phyloP scores from a whole-genome alignment of 2,113 vertebrate genomes.

The Syrmaticus mikado region DNA sequence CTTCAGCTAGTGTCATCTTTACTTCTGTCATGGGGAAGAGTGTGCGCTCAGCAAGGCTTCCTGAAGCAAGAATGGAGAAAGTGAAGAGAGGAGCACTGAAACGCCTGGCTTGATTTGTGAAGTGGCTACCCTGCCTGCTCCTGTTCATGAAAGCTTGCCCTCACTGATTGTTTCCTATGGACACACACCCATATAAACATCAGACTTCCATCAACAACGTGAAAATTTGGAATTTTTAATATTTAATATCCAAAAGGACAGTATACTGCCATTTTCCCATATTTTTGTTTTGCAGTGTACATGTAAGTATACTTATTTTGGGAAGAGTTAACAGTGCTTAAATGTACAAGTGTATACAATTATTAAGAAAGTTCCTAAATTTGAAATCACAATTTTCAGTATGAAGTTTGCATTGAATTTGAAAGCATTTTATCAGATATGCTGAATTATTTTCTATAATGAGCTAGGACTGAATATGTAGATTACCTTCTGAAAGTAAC shows the following conservation, averaged over 20 bases:
- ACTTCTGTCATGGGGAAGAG: background rate
- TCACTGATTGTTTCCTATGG: background rate
- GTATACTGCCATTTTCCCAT: background rate
- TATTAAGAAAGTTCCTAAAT: background rate
- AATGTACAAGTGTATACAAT: background rate
- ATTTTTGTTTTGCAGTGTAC: background rate
- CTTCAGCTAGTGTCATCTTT: background rate
- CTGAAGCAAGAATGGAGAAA: background rate
- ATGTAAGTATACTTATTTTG: background rate
- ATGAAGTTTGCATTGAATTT: background rate
- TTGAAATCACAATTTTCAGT: background rate
- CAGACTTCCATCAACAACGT: background rate
- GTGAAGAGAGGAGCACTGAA: background rate
- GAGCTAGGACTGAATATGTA: background rate
- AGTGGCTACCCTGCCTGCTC: background rate
- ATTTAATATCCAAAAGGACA: background rate
- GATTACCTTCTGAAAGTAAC: background rate
- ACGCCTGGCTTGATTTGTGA: background rate
- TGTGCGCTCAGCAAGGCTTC: background rate
- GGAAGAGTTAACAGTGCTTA: background rate
- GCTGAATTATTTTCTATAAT: background rate
- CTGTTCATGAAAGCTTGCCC: background rate
- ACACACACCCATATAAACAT: background rate
- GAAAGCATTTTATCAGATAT: background rate
- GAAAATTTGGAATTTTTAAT: background rate